A percentile compares a stretch with the other conserved stretches of the same genome.
Evolutionary conservation across 1,140 invertebrate species (phyloP).

Genomic region (Eufriesea mexicana): DNA sequence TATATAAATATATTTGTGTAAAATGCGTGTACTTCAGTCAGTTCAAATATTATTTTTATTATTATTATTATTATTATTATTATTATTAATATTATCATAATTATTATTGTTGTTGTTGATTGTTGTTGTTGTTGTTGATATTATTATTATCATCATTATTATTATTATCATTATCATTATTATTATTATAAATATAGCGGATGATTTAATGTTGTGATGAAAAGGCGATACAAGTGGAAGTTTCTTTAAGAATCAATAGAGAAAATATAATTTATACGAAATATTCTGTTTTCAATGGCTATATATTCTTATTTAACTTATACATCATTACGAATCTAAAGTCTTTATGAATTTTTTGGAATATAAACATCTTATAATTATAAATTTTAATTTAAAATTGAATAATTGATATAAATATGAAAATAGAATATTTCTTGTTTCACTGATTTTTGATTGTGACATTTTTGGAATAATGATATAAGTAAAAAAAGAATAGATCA

Average conservation of each 20-base stretch:
- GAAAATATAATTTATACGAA: constrained; percentile 45
- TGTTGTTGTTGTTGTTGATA: too few relatives aligned
- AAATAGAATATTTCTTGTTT: constrained; percentile 54
- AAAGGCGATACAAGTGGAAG: constrained; percentile 17
- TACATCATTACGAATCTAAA: background rate
- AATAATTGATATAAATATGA: background rate
- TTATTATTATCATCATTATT: too few relatives aligned
- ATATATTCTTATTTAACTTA: background rate
- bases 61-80: too few relatives aligned
- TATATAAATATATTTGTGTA: constrained; percentile 57
- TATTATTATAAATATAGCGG: constrained; percentile 41
- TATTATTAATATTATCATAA: too few relatives aligned
- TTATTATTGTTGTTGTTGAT: too few relatives aligned
- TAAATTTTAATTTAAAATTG: background rate
- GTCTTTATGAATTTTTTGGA: background rate
- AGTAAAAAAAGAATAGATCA: constrained; percentile 4
- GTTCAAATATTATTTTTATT: constrained; percentile 57
- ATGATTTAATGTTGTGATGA: constrained; percentile 42
- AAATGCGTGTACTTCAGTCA: constrained; percentile 60
- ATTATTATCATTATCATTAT: too few relatives aligned
- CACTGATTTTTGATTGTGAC: constrained; percentile 49
- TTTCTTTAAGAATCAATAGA: constrained; percentile 15
- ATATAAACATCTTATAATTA: background rate
- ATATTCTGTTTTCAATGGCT: constrained; percentile 54
- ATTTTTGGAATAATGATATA: constrained; percentile 39